Evolutionary conservation across 2,113 vertebrate genomes (phyloP), one percentile per base, ranked within the genome.

Genomic region (Ranitomeya imitator): DNA sequence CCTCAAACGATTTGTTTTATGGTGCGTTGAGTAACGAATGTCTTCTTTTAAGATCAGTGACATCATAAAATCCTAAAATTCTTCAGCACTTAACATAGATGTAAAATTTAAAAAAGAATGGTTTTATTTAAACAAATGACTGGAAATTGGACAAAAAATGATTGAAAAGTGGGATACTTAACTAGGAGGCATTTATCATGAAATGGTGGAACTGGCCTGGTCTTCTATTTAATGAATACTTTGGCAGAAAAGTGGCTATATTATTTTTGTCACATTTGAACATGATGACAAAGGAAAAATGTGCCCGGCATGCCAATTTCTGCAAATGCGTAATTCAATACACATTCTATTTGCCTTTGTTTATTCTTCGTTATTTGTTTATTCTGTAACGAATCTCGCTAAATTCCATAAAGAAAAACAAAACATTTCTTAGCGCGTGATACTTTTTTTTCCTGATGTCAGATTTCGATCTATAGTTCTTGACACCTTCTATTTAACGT

Each of bases 251-350:
- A 55, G 18, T 55, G 55, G 15, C 71, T 77, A 83, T 84, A 88
- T 83, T 76, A 88, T 88, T 88, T 84, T 83, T 88, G 87, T 88
- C 87, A 84, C 87, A 78, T 88, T 83, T 77, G 69, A 83, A 76
- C 67, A 88, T 74, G 81, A 88, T 84, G 87, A 88, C 87, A 88
- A 88, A 83, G 87, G 76, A 83, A 84, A 76, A 88, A 88, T 88
- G 80, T 73, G 23, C 21, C 15, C 10, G 60, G n/a, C n/a, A 88
- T 65, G 87, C 87, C 87, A 83, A 77, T 60, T 83, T 84, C 45
- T 88, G 54, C 6, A 78, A 84, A 77, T 83, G 45, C 71, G 45
- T 83, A 88, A 88, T 88, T 83, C 87, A 77, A 78, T 83, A 65
- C 87, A 83, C 80, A 88, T 88, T 88, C 74, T 88, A 74, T 88